These are phyloP conservation scores for Monochamus alternatus DNA, from an alignment of 2,888 invertebrate genomes.

Conservation along the genomic window DNA sequence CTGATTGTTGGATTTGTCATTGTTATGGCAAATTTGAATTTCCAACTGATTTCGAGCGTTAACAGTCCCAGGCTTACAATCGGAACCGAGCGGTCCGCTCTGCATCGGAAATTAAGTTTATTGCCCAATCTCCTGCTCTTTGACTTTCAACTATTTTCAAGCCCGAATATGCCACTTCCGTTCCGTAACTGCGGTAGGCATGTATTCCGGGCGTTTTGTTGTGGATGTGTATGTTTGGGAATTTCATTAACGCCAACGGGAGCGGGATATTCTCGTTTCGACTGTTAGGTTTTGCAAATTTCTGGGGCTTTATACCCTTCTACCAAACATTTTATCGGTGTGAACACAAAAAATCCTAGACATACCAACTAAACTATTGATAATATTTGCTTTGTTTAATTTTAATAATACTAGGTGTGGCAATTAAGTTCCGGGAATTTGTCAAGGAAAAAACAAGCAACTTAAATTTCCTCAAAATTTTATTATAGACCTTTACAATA, in stretches of 20 bases:
- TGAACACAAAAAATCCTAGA: too few relatives aligned
- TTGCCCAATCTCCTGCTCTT: conserved; percentile 62
- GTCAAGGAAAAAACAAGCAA: too few relatives aligned
- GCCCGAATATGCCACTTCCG: conserved; percentile 45
- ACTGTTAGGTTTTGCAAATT: neutral
- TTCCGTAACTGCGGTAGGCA: conserved; percentile 17
- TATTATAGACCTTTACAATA: too few relatives aligned
- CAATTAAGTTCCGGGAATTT: too few relatives aligned
- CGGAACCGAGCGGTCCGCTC: conserved; percentile 57
- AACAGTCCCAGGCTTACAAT: conserved; percentile 51
- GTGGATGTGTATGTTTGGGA: conserved; percentile 18
- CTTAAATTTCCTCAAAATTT: too few relatives aligned
- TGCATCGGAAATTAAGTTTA: conserved; percentile 63
- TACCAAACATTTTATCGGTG: neutral
- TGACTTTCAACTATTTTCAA: conserved; percentile 61
- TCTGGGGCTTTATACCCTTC: neutral
- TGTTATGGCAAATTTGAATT: conserved; percentile 55
- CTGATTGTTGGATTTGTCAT: conserved; percentile 53
- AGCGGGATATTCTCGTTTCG: conserved; percentile 12
- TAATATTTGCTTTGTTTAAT: too few relatives aligned
- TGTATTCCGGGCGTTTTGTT: conserved; percentile 26
- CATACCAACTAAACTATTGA: too few relatives aligned
- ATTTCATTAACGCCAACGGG: conserved; percentile 29
- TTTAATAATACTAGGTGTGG: too few relatives aligned
- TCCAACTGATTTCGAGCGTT: conserved; percentile 53